A percentile compares a stretch with the other conserved stretches of the same genome.
phyloP scores from a whole-genome alignment of 2,797 vertebrate species.

The Cirrhinus molitorella region DNA sequence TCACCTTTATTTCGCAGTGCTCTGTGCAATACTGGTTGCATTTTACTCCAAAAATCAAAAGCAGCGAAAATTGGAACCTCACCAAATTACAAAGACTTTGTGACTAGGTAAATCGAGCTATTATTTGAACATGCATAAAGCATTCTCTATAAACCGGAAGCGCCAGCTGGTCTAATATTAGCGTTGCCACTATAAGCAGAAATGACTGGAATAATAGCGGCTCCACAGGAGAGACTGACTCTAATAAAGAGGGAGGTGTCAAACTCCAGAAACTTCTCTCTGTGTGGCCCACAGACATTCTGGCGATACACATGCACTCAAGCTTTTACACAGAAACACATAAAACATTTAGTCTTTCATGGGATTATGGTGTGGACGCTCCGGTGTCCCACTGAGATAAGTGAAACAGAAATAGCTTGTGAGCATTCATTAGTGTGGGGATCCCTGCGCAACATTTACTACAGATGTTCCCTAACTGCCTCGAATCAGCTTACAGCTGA shows the following conservation, averaged over 20 bases:
- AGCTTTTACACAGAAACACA: slow-evolving; percentile 35
- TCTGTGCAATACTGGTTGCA: slow-evolving; percentile 81
- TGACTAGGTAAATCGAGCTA: slow-evolving; percentile 78
- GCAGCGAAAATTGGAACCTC: slow-evolving; percentile 73
- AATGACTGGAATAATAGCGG: slow-evolving; percentile 57
- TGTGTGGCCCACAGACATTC: slow-evolving; percentile 82
- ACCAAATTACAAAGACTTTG: slow-evolving; percentile 79
- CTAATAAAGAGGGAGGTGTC: slow-evolving; percentile 75
- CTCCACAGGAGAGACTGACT: slow-evolving; percentile 54
- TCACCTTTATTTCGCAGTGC: slow-evolving; percentile 93
- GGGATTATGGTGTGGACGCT: slow-evolving; percentile 25
- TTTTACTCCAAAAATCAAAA: slow-evolving; percentile 85
- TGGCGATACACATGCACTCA: slow-evolving; percentile 64
- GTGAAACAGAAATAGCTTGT: slow-evolving; percentile 27
- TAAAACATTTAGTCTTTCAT: slow-evolving; percentile 45
- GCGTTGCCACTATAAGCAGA: slow-evolving; percentile 71
- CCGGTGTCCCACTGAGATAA: slow-evolving; percentile 34
- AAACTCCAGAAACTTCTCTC: slow-evolving; percentile 73
- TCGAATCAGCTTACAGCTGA: neutral
- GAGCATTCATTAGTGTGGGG: slow-evolving; percentile 41
- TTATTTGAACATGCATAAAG: slow-evolving; percentile 82
- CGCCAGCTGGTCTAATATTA: slow-evolving; percentile 78
- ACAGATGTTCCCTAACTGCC: slow-evolving; percentile 7
- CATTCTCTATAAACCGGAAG: slow-evolving; percentile 77
- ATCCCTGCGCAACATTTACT: slow-evolving; percentile 27